Conservation (phyloP, 2,113 vertebrate genomes). For the Rhinogobius similis region DNA sequence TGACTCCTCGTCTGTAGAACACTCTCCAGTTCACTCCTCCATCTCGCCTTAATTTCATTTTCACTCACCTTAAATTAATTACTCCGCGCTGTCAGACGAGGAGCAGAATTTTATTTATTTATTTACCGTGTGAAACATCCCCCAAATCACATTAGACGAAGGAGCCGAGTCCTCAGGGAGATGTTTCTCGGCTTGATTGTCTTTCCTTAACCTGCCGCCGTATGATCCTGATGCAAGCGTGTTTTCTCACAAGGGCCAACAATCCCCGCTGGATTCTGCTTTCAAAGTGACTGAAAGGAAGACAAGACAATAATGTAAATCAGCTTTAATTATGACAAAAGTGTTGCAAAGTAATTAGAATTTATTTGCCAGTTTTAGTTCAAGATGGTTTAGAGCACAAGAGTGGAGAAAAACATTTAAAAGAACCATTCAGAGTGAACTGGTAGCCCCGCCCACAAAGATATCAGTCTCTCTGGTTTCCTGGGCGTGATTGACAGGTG, state of each 20-base stretch:
- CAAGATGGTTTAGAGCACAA: no score
- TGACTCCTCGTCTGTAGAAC: background rate
- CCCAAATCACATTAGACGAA: background rate
- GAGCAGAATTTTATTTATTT: background rate
- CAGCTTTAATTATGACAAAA: no score
- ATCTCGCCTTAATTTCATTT: constrained; percentile 3
- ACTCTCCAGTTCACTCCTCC: background rate
- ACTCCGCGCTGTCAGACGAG: background rate
- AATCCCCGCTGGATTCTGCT: background rate
- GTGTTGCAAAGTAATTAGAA: no score
- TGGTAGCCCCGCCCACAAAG: no score
- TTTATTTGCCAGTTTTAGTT: no score
- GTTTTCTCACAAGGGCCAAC: background rate
- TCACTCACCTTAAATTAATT: background rate
- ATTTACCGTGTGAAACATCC: background rate
- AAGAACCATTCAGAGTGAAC: no score
- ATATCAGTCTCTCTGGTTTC: no score
- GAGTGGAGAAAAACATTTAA: no score
- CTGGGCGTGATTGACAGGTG: no score
- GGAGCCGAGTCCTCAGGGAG: background rate
- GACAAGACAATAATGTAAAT: no score
- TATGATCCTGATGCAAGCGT: background rate
- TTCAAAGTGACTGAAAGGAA: background rate
- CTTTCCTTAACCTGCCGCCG: background rate
- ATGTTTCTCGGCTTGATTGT: background rate